phyloP scores from a whole-genome alignment of 2,888 invertebrate genomes.

The Seira musarum region DNA sequence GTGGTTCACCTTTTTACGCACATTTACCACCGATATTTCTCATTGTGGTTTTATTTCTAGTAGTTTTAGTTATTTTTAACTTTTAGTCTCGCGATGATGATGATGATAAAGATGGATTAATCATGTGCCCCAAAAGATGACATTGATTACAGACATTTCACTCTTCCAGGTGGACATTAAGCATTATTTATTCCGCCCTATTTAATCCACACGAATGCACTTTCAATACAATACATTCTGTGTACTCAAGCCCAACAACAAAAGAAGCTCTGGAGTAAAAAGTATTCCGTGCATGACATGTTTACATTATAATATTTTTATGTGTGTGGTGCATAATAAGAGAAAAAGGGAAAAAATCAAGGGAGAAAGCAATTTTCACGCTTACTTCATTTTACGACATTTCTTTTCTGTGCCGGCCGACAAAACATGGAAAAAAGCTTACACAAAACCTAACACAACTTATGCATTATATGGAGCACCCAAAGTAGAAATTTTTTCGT shows the following conservation, averaged over 20 bases:
- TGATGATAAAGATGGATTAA: constrained; percentile 1
- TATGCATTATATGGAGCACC: not conserved
- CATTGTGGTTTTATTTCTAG: too few relatives aligned
- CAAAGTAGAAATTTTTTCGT: not conserved
- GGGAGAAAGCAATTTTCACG: constrained; percentile 8
- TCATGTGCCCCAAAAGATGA: not conserved
- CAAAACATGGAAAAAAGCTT: not conserved
- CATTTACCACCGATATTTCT: too few relatives aligned
- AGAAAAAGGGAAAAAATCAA: not conserved
- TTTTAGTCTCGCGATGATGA: not conserved
- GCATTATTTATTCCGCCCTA: constrained; percentile 9
- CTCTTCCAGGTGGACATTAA: constrained; percentile 3
- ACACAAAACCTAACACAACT: not conserved
- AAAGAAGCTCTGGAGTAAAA: not conserved
- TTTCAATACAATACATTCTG: not conserved
- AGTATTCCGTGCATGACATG: constrained; percentile 9
- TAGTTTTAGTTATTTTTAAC: too few relatives aligned
- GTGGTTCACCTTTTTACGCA: too few relatives aligned
- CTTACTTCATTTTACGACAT: constrained; percentile 13
- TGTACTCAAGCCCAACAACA: not conserved
- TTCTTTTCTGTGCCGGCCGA: not conserved
- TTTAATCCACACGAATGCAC: constrained; percentile 3
- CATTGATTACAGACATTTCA: constrained; percentile 4
- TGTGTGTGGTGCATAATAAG: constrained; percentile 2
- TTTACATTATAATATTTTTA: constrained; percentile 9